Percentiles rank a stretch among this genome's conserved stretches.
Conservation (phyloP, 2,797 vertebrate species). For the Anabas testudineus region DNA sequence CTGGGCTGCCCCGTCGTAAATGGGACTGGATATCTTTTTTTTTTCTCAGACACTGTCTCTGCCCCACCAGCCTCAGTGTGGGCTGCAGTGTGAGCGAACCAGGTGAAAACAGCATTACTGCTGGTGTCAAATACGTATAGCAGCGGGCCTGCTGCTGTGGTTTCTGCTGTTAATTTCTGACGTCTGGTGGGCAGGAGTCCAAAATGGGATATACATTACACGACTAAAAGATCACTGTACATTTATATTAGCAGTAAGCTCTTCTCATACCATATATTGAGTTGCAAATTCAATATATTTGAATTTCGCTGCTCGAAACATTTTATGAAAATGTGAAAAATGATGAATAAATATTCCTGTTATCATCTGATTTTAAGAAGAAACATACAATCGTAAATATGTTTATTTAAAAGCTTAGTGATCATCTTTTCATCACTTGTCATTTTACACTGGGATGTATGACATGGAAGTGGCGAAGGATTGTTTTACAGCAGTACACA, state of each 20-base stretch:
- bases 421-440: no score
- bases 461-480: no score
- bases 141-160: slow-evolving; percentile 30
- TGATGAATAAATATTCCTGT: no score
- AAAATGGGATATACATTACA: slow-evolving; percentile 40
- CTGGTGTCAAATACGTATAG: slow-evolving; percentile 72
- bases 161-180: slow-evolving; percentile 44
- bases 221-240: slow-evolving; percentile 10
- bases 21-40: slow-evolving; percentile 67
- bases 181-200: slow-evolving; percentile 40
- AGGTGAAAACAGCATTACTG: slow-evolving; percentile 75
- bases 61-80: slow-evolving; percentile 59
- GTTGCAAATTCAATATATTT: neutral
- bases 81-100: slow-evolving; percentile 64
- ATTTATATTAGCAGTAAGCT: slow-evolving; percentile 7
- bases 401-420: no score
- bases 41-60: slow-evolving; percentile 57
- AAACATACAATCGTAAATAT: no score
- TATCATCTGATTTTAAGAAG: no score
- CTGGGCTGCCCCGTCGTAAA: slow-evolving; percentile 70
- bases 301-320: no score
- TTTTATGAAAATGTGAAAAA: no score
- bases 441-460: no score
- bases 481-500: no score
- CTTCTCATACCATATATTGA: slow-evolving; percentile 1